These are phyloP conservation scores for Drosophila dunni DNA, from an alignment of 1,140 invertebrate species.

Conservation along the genomic window DNA sequence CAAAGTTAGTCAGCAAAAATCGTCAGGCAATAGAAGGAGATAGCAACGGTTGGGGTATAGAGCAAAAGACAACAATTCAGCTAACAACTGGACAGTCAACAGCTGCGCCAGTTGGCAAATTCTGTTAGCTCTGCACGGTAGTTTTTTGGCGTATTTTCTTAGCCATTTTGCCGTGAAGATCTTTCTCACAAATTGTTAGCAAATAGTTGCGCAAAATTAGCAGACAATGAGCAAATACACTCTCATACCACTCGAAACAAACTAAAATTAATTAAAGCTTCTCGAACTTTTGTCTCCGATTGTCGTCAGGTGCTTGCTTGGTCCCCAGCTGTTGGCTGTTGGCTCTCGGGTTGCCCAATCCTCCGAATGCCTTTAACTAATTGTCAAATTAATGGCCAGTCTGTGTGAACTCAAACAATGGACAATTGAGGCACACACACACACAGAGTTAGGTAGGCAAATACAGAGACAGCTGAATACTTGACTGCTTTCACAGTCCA, in stretches of 20 bases:
- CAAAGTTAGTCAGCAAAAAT: conserved; percentile 78
- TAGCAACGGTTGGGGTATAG: neutral
- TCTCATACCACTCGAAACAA: conserved; percentile 11
- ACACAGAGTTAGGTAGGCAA: neutral
- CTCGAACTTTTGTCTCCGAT: conserved; percentile 40
- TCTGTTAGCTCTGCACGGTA: conserved; percentile 20
- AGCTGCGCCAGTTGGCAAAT: conserved; percentile 42
- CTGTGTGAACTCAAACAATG: conserved; percentile 77
- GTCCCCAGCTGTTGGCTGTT: conserved; percentile 5
- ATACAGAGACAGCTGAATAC: neutral
- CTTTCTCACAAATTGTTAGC: conserved; percentile 38
- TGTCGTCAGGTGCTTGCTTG: conserved; percentile 32
- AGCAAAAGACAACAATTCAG: neutral
- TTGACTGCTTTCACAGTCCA: conserved; percentile 35
- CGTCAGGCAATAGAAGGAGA: conserved; percentile 3
- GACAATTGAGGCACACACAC: conserved; percentile 66
- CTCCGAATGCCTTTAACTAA: conserved; percentile 53
- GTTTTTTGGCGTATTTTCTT: conserved; percentile 40
- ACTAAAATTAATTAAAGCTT: conserved; percentile 70
- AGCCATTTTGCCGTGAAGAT: conserved; percentile 33
- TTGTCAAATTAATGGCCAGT: conserved; percentile 79
- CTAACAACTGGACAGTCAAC: conserved; percentile 25
- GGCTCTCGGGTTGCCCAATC: neutral
- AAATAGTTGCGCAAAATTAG: conserved; percentile 52
- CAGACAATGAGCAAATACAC: conserved; percentile 44